A percentile compares a stretch with the other conserved stretches of the same genome.
phyloP scores from a whole-genome alignment of 2,113 vertebrate species.

The Peromyscus leucopus region DNA sequence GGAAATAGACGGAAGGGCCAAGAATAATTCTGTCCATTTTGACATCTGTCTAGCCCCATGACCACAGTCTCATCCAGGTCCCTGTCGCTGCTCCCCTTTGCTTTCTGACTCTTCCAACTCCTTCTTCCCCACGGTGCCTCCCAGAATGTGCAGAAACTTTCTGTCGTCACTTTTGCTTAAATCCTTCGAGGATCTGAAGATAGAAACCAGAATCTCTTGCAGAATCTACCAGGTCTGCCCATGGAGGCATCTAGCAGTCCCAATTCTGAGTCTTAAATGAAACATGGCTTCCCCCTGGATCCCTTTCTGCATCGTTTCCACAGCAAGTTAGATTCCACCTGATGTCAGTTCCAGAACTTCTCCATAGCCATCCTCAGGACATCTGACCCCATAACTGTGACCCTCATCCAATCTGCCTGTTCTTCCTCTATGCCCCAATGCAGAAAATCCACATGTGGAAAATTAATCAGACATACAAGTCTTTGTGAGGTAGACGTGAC shows the following conservation, averaged over 20 bases:
- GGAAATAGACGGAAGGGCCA: background rate
- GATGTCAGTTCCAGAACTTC: background rate
- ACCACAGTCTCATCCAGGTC: background rate
- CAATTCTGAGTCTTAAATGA: slow-evolving; percentile 24
- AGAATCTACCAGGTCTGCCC: background rate
- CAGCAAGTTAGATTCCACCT: background rate
- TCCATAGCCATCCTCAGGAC: background rate
- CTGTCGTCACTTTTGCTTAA: background rate
- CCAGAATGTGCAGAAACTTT: background rate
- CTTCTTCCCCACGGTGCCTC: background rate
- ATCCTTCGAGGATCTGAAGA: background rate
- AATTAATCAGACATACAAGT: background rate
- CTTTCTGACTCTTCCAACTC: background rate
- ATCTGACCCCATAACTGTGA: background rate
- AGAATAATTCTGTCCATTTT: background rate
- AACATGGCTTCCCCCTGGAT: background rate
- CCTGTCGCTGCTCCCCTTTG: background rate
- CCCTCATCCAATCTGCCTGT: background rate
- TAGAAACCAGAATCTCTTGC: background rate
- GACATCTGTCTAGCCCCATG: background rate
- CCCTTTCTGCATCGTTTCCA: background rate
- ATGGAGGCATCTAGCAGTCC: background rate
- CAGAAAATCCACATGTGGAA: background rate
- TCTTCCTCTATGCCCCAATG: background rate
- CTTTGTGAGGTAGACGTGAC: background rate